Base-by-base conservation (phyloP, 2,113 vertebrate genomes). In the Hoplias malabaricus region DNA sequence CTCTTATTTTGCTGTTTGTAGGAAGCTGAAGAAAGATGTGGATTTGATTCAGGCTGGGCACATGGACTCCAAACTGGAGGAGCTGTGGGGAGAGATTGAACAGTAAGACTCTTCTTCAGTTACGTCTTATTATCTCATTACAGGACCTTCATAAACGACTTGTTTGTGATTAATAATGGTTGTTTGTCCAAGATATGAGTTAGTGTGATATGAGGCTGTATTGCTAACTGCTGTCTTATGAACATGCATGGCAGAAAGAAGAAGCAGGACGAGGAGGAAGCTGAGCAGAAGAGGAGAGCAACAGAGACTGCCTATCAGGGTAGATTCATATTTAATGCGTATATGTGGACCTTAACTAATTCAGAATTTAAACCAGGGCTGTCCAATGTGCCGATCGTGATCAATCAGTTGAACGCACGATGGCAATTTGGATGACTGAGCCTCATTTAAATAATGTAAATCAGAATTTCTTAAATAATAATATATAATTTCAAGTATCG, bases 261-360 rank as follows among this genome's bases (percentile, higher is more conserved):
- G 89, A 99, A 96, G 84, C 92, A 96, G 86, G 96, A 98, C 14
- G 98, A 99, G 66, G 98, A 99, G 29, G 96, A 98, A 71, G 96
- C 97, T 65, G 98, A 98, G 80, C 93, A 96, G 83, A 99, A 97
- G 84, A 96, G 93, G 86, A 98, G 95, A 88, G 95, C 96, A 79
- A 99, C 96, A 77, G 98, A 99, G 86, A 92, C 92, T 67, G 97
- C 98, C 11, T 99, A 94, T 90, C 98, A 98, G 84, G 96, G 98
- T 98, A 88, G 3, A 75, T 23, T 27, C 54, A 43, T 34, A 25
- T 70, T 4, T n/a, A 66, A 31, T 27, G 31, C 43, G 27, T 8
- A 56, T 10, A 31, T 16, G 29, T 63, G 5, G 27, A 13, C n/a
- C n/a, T n/a, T n/a, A n/a, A n/a, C n/a, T n/a, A n/a, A n/a, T n/a